Conservation (phyloP, 2,113 vertebrate species). For the Acinonyx jubatus region DNA sequence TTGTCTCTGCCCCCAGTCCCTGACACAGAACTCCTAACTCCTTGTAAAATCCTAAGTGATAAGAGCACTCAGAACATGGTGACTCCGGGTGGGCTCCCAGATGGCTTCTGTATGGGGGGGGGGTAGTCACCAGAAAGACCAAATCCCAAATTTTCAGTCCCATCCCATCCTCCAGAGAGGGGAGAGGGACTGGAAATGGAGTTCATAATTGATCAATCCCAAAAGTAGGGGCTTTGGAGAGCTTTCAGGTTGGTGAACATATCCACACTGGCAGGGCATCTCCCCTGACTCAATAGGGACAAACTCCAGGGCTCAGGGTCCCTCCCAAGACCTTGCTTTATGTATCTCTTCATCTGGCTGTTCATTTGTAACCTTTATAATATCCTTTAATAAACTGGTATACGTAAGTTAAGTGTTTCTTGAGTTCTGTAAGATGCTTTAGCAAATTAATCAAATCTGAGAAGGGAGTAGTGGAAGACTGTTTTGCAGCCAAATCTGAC, state of each 20-base stretch:
- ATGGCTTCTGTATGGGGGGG: background rate
- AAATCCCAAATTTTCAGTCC: background rate
- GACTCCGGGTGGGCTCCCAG: background rate
- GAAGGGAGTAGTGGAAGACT: background rate
- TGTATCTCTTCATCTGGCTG: background rate
- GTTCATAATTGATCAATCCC: background rate
- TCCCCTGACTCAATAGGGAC: too few relatives aligned
- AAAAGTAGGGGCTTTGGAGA: background rate
- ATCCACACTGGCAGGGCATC: background rate
- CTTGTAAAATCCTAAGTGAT: background rate
- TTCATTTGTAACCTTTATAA: background rate
- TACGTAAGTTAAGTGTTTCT: background rate
- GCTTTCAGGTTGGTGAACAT: background rate
- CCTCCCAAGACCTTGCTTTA: background rate
- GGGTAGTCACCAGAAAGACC: background rate
- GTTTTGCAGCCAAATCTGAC: background rate
- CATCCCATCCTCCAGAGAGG: background rate
- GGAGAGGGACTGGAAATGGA: background rate
- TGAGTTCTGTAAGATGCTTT: background rate
- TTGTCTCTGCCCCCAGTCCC: background rate
- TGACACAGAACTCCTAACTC: background rate
- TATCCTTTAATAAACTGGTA: background rate
- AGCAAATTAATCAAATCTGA: background rate
- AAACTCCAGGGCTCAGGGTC: too few relatives aligned
- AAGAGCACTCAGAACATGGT: background rate